A percentile compares a stretch with the other conserved stretches of the same genome.
These are phyloP conservation scores for Cheirogaleus medius DNA, from an alignment of 2,113 vertebrate genomes.

Conservation along the genomic window DNA sequence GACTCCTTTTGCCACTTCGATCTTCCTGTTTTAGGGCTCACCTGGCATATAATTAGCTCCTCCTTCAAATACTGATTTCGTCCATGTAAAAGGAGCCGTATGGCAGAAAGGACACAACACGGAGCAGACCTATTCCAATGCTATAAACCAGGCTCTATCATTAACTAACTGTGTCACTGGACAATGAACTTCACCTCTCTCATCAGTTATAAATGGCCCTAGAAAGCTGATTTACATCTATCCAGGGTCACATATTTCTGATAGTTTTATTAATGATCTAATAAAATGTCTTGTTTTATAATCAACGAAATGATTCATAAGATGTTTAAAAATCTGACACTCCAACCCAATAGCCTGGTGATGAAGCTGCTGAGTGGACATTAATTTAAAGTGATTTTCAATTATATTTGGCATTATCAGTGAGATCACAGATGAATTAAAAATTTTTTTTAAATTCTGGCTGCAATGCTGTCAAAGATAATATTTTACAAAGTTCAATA, in stretches of 20 bases:
- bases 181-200: neutral
- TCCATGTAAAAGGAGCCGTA: neutral
- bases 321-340: constrained; percentile 23
- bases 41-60: neutral
- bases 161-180: neutral
- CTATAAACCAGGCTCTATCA: too few species aligned
- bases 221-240: constrained; percentile 19
- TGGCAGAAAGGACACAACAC: neutral
- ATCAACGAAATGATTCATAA: constrained; percentile 47
- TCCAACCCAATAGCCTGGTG: neutral
- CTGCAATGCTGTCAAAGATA: constrained; percentile 9
- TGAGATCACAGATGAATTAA: neutral
- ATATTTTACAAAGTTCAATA: neutral
- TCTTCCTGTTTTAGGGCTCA: neutral
- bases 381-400: constrained; percentile 54
- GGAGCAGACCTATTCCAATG: neutral
- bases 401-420: constrained; percentile 49
- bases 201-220: neutral
- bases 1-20: neutral
- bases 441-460: neutral
- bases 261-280: constrained; percentile 48
- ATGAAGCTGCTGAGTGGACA: neutral
- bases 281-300: constrained; percentile 58
- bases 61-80: neutral
- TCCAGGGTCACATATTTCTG: constrained; percentile 26